A percentile compares a stretch with the other conserved stretches of the same genome.
Conservation (phyloP, 2,888 invertebrate genomes). For the Tachina grossa region DNA sequence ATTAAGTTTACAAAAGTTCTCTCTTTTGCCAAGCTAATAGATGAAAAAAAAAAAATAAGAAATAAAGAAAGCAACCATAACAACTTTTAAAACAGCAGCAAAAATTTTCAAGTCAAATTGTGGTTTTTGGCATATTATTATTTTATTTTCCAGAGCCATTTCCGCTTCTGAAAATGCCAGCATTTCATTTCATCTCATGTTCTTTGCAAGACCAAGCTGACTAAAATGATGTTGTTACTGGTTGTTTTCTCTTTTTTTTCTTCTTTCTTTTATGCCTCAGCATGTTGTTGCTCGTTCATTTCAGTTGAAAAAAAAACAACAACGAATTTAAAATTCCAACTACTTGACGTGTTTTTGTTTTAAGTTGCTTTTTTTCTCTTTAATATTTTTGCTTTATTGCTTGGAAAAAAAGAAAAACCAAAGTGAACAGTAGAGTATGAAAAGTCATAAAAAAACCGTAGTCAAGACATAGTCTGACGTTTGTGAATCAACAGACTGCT, state of each 20-base stretch:
- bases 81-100: conserved; percentile 32
- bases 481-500: conserved; percentile 67
- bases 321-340: conserved; percentile 37
- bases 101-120: conserved; percentile 62
- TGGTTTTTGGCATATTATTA: conserved; percentile 51
- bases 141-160: conserved; percentile 34
- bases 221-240: conserved; percentile 44
- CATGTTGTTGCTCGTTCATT: conserved; percentile 38
- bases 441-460: conserved; percentile 66
- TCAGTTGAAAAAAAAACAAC: conserved; percentile 13
- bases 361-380: background rate
- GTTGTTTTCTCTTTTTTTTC: conserved; percentile 1
- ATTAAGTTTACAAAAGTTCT: conserved; percentile 63
- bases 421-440: conserved; percentile 25
- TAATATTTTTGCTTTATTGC: conserved; percentile 44
- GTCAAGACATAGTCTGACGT: conserved; percentile 63
- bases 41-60: background rate
- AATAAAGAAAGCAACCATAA: conserved; percentile 11
- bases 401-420: conserved; percentile 32
- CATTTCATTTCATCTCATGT: conserved; percentile 38
- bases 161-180: conserved; percentile 50
- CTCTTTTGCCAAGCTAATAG: conserved; percentile 6
- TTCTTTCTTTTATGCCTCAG: conserved; percentile 18
- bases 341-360: conserved; percentile 51
- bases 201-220: conserved; percentile 13